Conservation (phyloP, 1,140 invertebrate genomes). For the Bathynomus jamesi region DNA sequence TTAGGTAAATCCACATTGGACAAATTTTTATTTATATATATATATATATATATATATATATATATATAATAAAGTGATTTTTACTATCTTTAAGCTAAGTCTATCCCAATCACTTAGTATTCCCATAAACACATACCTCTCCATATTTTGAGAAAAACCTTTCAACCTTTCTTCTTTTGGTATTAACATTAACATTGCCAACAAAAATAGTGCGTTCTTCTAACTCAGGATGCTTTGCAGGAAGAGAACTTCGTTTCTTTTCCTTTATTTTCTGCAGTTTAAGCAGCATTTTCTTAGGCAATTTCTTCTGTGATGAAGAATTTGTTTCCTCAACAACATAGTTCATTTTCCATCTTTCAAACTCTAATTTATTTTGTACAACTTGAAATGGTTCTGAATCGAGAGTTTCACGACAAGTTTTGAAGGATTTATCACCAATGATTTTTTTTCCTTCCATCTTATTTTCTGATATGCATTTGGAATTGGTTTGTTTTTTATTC, state of each 20-base stretch:
- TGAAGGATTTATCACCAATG: too few relatives aligned
- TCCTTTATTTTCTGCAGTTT: background rate
- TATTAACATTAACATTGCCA: background rate
- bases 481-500: too few relatives aligned
- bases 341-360: background rate
- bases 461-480: too few relatives aligned
- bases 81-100: too few relatives aligned
- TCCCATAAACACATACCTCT: background rate
- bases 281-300: background rate
- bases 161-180: background rate
- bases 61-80: too few relatives aligned
- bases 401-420: too few relatives aligned
- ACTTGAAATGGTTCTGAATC: background rate
- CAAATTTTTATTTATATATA: too few relatives aligned
- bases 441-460: too few relatives aligned
- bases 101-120: too few relatives aligned
- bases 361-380: background rate
- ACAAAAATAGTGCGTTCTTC: slow-evolving; percentile 4
- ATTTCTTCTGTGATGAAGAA: background rate
- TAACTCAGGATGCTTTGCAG: background rate
- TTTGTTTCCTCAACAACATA: background rate
- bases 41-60: too few relatives aligned
- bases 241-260: background rate
- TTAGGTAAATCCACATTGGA: too few relatives aligned
- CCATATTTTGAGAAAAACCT: background rate